phyloP scores from a whole-genome alignment of 2,888 invertebrate species.

The Galeruca laticollis region DNA sequence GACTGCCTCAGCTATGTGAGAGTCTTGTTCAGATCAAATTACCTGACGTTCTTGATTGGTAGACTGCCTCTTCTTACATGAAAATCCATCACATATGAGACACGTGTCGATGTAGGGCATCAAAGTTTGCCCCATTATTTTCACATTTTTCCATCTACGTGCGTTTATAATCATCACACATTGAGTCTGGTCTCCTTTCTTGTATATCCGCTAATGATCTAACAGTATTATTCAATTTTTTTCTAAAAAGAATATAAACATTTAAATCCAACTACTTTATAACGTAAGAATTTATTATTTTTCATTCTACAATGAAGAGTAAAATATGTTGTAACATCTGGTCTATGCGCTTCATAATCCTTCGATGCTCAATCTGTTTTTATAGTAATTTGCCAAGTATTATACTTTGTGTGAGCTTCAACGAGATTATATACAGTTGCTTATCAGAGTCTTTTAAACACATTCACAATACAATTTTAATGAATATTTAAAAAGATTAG shows the following conservation, averaged over 20 bases:
- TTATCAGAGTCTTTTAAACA: conserved; percentile 23
- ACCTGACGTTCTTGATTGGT: too few species aligned
- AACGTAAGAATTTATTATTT: background rate
- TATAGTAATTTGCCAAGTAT: conserved; percentile 27
- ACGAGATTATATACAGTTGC: conserved; percentile 31
- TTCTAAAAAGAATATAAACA: background rate
- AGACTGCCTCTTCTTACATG: too few species aligned
- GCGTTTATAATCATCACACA: too few species aligned
- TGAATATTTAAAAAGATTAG: conserved; percentile 21
- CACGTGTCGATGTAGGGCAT: too few species aligned
- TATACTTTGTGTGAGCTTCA: conserved; percentile 22
- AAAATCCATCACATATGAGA: too few species aligned
- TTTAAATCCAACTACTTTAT: background rate
- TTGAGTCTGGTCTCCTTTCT: too few species aligned
- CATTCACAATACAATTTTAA: conserved; percentile 24
- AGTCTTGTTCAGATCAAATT: too few species aligned
- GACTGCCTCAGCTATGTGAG: too few species aligned
- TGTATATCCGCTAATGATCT: too few species aligned
- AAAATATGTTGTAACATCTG: conserved; percentile 25
- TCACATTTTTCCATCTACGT: too few species aligned
- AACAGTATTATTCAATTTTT: background rate
- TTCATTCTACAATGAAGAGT: background rate
- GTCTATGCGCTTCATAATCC: conserved; percentile 25
- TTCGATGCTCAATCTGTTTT: conserved; percentile 28
- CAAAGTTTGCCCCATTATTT: too few species aligned